Evolutionary conservation across 2,888 invertebrate genomes (phyloP).

Genomic region (Malthinus flaveolus): DNA sequence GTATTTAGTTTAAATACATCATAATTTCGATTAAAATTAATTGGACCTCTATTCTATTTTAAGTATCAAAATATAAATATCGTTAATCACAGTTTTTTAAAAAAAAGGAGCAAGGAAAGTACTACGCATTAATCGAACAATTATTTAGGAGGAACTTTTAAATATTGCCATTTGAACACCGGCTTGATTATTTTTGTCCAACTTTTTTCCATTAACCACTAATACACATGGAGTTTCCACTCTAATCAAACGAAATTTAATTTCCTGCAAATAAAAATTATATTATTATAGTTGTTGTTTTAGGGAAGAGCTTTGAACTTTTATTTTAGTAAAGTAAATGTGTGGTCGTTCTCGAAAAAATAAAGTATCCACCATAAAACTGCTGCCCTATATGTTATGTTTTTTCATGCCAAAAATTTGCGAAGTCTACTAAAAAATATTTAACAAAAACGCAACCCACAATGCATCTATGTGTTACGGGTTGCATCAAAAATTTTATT

Average conservation of each 20-base stretch:
- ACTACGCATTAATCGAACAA: background rate
- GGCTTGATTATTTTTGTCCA: conserved; percentile 68
- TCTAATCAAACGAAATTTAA: conserved; percentile 72
- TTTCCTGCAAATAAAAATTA: conserved; percentile 63
- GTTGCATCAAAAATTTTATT: too few species aligned
- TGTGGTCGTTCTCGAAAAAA: too few species aligned
- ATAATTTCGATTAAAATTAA: conserved; percentile 22
- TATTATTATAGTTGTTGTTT: background rate
- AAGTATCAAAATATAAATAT: conserved; percentile 5
- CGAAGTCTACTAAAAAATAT: background rate
- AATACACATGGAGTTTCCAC: conserved; percentile 77
- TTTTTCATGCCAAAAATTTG: too few species aligned
- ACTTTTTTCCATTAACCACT: conserved; percentile 75
- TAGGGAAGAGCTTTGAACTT: too few species aligned
- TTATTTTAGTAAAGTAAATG: too few species aligned
- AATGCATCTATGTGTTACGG: too few species aligned
- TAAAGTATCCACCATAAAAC: too few species aligned
- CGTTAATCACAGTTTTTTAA: conserved; percentile 18
- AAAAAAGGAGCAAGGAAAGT: conserved; percentile 4
- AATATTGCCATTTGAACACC: conserved; percentile 67
- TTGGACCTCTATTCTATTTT: conserved; percentile 34
- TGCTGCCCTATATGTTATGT: too few species aligned
- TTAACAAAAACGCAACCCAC: background rate
- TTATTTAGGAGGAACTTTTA: conserved; percentile 60
- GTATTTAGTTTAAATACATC: conserved; percentile 12